Base-by-base conservation (phyloP, 2,888 invertebrate genomes). In the Seladonia tumulorum region DNA sequence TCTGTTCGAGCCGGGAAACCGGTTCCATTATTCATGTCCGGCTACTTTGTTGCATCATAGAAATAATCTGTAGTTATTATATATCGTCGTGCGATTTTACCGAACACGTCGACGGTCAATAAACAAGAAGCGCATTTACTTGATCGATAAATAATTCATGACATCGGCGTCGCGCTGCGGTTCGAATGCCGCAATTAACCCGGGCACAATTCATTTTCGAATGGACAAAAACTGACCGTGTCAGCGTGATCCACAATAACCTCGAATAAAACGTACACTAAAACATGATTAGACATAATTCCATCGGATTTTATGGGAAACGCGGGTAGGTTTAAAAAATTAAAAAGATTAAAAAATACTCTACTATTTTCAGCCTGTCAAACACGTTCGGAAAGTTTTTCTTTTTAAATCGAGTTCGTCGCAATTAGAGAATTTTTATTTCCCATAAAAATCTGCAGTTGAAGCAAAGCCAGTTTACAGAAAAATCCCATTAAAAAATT, bases 21-120 rank as follows among this genome's bases (percentile, higher is more conserved):
- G 53, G 70, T 63, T 29, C 42, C 29, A 79, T 87, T 83, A 83
- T 53, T 88, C 83, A 83, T 80, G 63, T 77, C 68, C 29, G 63
- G 18, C 63, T 63, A 29, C 63, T 63, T 63, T 63, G 63, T 63
- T 63, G 29, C 63, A 63, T 63, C 63, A 63, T 63, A 29, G 29
- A 22, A 47, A 53, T 45, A 25, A 12, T 79, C 60, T 22, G 39
- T 63, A 29, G 66, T 80, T 72, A 45, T 72, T 63, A 29, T 60
- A 60, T 53, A 57, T n/a, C 57, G n/a, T 2, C 57, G 57, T 4
- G 57, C 57, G 57, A 57, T 57, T 57, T 22, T 57, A 57, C 57
- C 57, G 57, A 57, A 57, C 57, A 57, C 12, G 57, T 29, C 29
- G 63, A 29, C 8, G 10, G 63, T 63, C 18, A 18, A 29, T 63